Conservation (phyloP, 2,113 vertebrate species). For the Todiramphus chloris region DNA sequence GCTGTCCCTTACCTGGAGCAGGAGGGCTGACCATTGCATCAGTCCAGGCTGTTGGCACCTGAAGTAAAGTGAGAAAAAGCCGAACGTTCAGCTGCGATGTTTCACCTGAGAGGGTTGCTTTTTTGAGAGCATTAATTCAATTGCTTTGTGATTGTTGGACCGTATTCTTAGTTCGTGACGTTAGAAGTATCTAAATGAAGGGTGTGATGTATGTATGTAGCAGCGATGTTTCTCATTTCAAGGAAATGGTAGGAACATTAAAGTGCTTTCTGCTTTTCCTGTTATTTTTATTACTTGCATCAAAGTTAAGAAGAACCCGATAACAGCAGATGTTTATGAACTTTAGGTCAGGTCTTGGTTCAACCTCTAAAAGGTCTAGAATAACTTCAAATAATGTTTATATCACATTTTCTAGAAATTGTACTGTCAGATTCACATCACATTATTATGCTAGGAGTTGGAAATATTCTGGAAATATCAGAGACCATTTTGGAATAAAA, state of each 20-base stretch:
- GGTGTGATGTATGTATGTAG: background rate
- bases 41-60: background rate
- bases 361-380: background rate
- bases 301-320: background rate
- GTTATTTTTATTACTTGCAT: background rate
- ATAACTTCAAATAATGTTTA: background rate
- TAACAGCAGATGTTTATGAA: background rate
- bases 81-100: background rate
- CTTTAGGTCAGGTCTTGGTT: background rate
- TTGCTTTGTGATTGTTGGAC: background rate
- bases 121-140: background rate
- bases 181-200: background rate
- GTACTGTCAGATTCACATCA: background rate
- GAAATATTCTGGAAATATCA: background rate
- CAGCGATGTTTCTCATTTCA: background rate
- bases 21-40: background rate
- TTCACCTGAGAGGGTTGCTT: background rate
- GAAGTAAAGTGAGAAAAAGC: background rate
- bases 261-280: background rate
- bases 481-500: background rate
- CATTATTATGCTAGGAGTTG: fast-evolving
- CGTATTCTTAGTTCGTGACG: background rate
- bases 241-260: background rate
- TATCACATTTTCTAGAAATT: background rate
- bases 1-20: background rate